Base-by-base conservation (phyloP, 2,113 vertebrate species). In the Hylia prasina region DNA sequence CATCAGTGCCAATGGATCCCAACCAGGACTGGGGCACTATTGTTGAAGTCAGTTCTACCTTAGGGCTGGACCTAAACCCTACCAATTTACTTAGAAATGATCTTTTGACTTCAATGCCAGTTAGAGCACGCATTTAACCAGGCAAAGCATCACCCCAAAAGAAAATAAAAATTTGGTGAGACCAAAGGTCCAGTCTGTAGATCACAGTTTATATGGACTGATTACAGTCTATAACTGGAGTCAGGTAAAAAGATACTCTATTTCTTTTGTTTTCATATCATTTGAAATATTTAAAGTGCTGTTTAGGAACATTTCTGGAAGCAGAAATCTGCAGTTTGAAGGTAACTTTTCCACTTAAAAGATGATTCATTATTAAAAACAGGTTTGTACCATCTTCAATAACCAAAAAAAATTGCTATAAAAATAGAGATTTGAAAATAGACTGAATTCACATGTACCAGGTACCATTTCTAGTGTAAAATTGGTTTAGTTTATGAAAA, bases 381-480 rank as follows among this genome's bases (percentile, higher is more conserved):
- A 93, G 33, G 81, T 94, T 80, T 95, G 86, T 90, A 92, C 89
- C 96, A 31, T 96, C 76, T 83, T 96, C 64, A 73, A 89, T 94
- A 95, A 96, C 82, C 37, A 82, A 96, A 89, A 53, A 65, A 87
- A 86, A 92, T 50, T 88, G 40, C 57, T 97, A 86, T 94, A 98
- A 98, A 98, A 97, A 98, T 92, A 97, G 89, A 97, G 42, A 96
- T 97, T 93, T 96, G 94, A 97, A 98, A 98, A 98, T 96, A 97
- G 90, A 95, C 86, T 96, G 96, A 95, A 93, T 96, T 98, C 94
- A 97, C 92, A 95, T 97, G 96, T 97, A 97, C 68, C 94, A 96
- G 93, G 75, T 97, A 96, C 54, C 44, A 95, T 40, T 91, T 40
- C 66, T 97, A 92, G 53, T 97, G 97, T 96, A 98, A 98, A 98